Conservation (phyloP, 2,888 invertebrate species). For the Cosmorhoe ocellata region DNA sequence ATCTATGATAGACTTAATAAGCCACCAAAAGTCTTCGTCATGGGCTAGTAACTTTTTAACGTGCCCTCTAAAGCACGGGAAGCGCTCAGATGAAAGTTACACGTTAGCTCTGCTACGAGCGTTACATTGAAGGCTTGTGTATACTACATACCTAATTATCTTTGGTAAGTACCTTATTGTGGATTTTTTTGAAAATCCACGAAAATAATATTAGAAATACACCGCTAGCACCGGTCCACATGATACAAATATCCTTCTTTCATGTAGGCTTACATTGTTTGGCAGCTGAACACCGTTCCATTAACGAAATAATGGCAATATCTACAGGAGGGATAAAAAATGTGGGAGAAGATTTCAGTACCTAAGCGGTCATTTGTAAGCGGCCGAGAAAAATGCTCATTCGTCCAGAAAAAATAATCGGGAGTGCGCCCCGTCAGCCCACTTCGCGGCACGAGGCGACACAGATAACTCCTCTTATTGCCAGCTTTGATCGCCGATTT, state of each 20-base stretch:
- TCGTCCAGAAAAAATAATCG: constrained; percentile 74
- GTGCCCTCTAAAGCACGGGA: too few species aligned
- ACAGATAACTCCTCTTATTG: constrained; percentile 28
- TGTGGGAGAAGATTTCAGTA: constrained; percentile 68
- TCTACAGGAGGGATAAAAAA: constrained; percentile 68
- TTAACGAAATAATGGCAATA: constrained; percentile 75
- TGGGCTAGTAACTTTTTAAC: too few species aligned
- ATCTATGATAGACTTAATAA: too few species aligned
- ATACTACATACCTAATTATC: too few species aligned
- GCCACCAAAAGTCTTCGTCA: too few species aligned
- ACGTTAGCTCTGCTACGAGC: too few species aligned
- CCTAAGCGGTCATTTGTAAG: constrained; percentile 77
- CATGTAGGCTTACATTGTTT: constrained; percentile 63
- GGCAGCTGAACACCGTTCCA: constrained; percentile 67
- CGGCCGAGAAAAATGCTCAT: constrained; percentile 72
- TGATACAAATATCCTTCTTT: constrained; percentile 38
- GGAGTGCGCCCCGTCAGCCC: constrained; percentile 42
- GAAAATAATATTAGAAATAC: too few species aligned
- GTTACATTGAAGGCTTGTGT: too few species aligned
- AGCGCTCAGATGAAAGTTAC: too few species aligned
- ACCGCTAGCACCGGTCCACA: constrained; percentile 7
- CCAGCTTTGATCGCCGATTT: constrained; percentile 34
- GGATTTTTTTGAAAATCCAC: too few species aligned
- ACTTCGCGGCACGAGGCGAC: constrained; percentile 24
- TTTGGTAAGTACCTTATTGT: too few species aligned